Conservation (phyloP, 2,113 vertebrate genomes). For the Ceyx cyanopectus region DNA sequence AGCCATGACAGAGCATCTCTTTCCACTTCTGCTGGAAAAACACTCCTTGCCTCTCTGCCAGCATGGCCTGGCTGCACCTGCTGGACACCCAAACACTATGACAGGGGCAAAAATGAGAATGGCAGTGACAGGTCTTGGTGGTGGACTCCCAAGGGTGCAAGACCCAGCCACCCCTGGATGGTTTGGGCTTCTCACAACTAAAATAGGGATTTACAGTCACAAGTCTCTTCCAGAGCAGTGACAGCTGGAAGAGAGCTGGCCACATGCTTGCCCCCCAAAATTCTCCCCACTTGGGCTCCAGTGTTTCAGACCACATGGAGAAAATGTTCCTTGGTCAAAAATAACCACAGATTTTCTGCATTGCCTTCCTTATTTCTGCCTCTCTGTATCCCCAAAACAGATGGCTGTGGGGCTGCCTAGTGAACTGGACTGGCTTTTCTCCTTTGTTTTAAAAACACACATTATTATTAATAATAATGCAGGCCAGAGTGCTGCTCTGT, state of each 20-base stretch:
- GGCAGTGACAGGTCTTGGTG: neutral
- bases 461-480: neutral
- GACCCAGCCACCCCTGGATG: neutral
- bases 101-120: neutral
- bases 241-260: neutral
- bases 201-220: neutral
- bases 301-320: neutral
- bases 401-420: neutral
- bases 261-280: neutral
- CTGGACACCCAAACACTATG: neutral
- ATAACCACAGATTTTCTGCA: neutral
- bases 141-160: neutral
- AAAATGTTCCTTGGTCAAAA: neutral
- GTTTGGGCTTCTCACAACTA: neutral
- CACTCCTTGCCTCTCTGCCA: neutral
- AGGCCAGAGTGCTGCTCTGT: neutral
- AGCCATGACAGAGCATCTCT: slow-evolving; percentile 3
- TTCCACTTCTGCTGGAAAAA: slow-evolving; percentile 28
- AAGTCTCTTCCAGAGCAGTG: neutral
- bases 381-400: neutral
- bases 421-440: neutral
- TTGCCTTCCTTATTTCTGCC: neutral
- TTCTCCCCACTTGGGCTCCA: neutral
- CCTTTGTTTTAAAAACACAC: neutral
- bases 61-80: neutral